Evolutionary conservation across 35 echinoderm and acorn worm species (phyloP), one percentile per base, ranked within the genome.

Genomic region (Ophiothrix spiculata): DNA sequence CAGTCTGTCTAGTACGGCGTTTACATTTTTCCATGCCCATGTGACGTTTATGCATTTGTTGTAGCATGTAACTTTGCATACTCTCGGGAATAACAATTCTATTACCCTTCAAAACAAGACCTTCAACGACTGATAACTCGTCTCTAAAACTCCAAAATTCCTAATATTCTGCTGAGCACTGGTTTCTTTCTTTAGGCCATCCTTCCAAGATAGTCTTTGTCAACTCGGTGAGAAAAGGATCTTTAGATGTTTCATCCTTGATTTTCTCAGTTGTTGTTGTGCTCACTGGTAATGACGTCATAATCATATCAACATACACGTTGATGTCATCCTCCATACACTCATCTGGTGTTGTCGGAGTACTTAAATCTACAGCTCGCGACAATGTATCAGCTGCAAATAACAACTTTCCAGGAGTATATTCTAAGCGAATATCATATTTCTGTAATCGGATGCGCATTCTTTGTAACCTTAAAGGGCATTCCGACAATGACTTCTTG

Each of bases 331-430:
- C n/a, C n/a, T n/a, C n/a, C n/a, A n/a, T n/a, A n/a, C n/a, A n/a
- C n/a, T n/a, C n/a, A n/a, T n/a, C n/a, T n/a, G n/a, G n/a, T n/a
- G n/a, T n/a, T n/a, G n/a, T n/a, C n/a, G n/a, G n/a, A n/a, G n/a
- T n/a, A n/a, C n/a, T n/a, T n/a, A n/a, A n/a, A n/a, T n/a, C n/a
- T n/a, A n/a, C n/a, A n/a, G n/a, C n/a, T n/a, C 31, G 86, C 81
- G 86, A 88, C 34, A 89, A 46, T n/a, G n/a, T n/a, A n/a, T 93
- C 92, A 73, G 87, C 38, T 81, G 83, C 56, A 28, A 64, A 36
- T 25, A 89, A 35, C 23, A 89, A 39, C 54, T 93, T 90, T 36
- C 92, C 92, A 35, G 82, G 86, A 1, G 74, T 77, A 39, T 93
- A 93, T 0, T 56, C 14, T 31, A 93, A 42, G 21, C 16, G 42